phyloP scores from a whole-genome alignment of 2,888 invertebrate species.

The Tuta absoluta region DNA sequence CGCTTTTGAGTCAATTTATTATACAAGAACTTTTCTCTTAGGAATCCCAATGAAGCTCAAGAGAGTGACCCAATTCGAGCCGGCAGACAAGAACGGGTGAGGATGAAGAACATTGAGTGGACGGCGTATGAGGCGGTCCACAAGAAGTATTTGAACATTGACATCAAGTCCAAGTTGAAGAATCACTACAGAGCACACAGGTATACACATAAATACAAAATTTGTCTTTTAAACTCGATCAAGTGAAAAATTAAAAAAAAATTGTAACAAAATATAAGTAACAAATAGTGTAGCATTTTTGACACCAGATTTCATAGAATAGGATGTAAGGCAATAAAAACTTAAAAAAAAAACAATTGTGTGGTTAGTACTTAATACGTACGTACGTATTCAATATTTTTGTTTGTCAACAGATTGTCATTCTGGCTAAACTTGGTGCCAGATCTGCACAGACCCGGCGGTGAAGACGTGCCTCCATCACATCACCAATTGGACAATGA shows the following conservation, averaged over 20 bases:
- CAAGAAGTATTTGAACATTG: conserved; percentile 95
- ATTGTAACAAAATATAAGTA: no score
- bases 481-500: conserved; percentile 92
- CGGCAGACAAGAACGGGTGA: conserved; percentile 88
- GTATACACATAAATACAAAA: conserved; percentile 52
- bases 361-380: background rate
- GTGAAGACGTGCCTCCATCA: conserved; percentile 91
- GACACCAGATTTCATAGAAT: background rate
- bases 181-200: conserved; percentile 96
- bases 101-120: conserved; percentile 95
- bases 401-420: conserved; percentile 83
- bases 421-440: conserved; percentile 98
- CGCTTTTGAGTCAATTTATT: no score
- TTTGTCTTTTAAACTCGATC: no score
- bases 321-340: no score
- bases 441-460: conserved; percentile 92
- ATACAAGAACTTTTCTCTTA: conserved; percentile 49
- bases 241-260: no score
- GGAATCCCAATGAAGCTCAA: conserved; percentile 95
- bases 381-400: background rate
- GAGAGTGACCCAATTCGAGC: conserved; percentile 84
- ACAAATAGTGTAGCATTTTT: no score
- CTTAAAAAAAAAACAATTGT: background rate
- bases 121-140: conserved; percentile 95
- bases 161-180: conserved; percentile 93